A percentile compares a stretch with the other conserved stretches of the same genome.
Conservation (phyloP, 2,113 vertebrate genomes). For the Poecilia latipinna region DNA sequence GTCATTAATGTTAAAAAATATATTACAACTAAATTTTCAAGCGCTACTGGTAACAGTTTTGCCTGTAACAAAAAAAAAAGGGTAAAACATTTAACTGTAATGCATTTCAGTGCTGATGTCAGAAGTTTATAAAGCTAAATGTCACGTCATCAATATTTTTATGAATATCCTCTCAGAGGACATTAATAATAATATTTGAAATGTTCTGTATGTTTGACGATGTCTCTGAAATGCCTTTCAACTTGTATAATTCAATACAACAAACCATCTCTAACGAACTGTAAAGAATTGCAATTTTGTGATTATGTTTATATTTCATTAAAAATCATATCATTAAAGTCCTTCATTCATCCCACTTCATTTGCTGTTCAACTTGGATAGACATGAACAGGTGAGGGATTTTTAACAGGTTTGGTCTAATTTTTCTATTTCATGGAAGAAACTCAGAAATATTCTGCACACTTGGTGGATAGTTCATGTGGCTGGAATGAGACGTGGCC, state of each 20-base stretch:
- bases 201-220: no score
- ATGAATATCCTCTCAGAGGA: no score
- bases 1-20: neutral
- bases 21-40: neutral
- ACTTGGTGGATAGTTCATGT: conserved; percentile 27
- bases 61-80: neutral
- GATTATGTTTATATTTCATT: neutral
- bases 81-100: neutral
- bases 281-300: conserved; percentile 1
- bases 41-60: neutral
- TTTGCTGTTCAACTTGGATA: neutral
- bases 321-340: neutral
- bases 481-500: neutral
- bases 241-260: neutral
- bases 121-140: neutral
- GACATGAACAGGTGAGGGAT: neutral
- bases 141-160: neutral
- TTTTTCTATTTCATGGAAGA: neutral
- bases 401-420: neutral
- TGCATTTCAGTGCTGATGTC: neutral
- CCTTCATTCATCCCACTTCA: neutral
- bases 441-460: conserved; percentile 41
- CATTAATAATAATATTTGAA: no score
- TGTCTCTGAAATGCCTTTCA: no score
- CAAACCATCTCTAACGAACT: neutral